These are phyloP conservation scores for Nannoperca australis DNA, from an alignment of 2,797 vertebrate species.

Conservation along the genomic window DNA sequence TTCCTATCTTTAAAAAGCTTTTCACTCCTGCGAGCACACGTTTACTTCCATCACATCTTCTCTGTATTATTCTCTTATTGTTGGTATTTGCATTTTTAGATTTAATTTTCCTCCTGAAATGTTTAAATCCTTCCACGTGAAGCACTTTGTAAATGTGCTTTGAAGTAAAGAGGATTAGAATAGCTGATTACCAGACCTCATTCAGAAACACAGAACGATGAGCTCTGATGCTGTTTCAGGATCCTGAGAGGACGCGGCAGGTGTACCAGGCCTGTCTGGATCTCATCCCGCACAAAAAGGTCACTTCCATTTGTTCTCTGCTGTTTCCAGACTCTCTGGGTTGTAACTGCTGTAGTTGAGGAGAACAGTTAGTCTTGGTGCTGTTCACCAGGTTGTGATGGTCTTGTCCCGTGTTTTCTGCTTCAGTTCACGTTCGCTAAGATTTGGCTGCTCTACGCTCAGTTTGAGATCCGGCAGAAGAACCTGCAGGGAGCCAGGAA, in stretches of 20 bases:
- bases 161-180: no score
- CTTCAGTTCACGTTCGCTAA: slow-evolving; percentile 97
- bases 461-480: slow-evolving; percentile 99
- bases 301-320: slow-evolving; percentile 46
- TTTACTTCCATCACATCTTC: no score
- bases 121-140: no score
- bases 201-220: background rate
- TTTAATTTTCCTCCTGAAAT: no score
- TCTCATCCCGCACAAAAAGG: slow-evolving; percentile 98
- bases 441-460: slow-evolving; percentile 94
- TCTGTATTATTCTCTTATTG: no score
- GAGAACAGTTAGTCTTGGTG: background rate
- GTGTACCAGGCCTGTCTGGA: slow-evolving; percentile 96
- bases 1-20: no score
- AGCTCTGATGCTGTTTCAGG: slow-evolving; percentile 77
- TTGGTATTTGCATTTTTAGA: no score
- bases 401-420: slow-evolving; percentile 30
- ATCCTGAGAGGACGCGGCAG: slow-evolving; percentile 93
- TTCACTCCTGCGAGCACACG: no score
- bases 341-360: background rate
- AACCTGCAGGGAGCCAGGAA: slow-evolving; percentile 92
- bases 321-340: background rate
- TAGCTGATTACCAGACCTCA: no score
- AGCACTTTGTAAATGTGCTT: no score
- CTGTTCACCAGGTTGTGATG: background rate